Percentiles rank a stretch among this genome's conserved stretches.
Evolutionary conservation across 2,113 vertebrate species (phyloP).

Genomic region (Acrocephalus kingi): DNA sequence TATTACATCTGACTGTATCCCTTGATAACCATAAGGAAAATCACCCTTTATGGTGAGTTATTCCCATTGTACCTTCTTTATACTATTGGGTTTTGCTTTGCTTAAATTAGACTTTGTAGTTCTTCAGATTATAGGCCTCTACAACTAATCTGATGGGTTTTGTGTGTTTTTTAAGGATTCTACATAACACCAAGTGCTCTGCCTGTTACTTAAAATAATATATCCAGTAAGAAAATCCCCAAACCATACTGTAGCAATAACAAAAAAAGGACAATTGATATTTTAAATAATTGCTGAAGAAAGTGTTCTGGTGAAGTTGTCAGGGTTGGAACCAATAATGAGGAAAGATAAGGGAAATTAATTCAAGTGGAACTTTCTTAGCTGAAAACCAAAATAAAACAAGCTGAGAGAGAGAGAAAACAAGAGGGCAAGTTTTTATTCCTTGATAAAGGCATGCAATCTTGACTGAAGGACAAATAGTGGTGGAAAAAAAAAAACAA

Average conservation of each 20-base stretch:
- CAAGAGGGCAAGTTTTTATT: not conserved
- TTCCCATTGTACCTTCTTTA: not conserved
- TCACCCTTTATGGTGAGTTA: not conserved
- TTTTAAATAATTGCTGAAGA: not conserved
- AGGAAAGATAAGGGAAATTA: not conserved
- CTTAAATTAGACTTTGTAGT: not conserved
- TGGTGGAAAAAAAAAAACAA: not conserved
- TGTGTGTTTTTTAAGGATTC: not conserved
- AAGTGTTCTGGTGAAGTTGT: not conserved
- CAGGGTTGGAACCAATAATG: not conserved
- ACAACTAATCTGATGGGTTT: not conserved
- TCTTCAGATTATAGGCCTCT: not conserved
- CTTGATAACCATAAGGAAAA: not conserved
- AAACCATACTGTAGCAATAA: fast-evolving
- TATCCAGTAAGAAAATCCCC: not conserved
- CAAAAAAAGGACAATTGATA: not conserved
- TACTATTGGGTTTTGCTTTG: not conserved
- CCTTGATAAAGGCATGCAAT: not conserved
- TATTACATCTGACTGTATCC: not conserved
- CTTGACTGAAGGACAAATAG: not conserved
- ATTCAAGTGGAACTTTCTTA: not conserved
- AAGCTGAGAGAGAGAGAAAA: not conserved
- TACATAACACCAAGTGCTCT: not conserved
- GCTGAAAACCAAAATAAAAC: not conserved
- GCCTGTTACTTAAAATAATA: not conserved